These are phyloP conservation scores for Tor tambroides DNA, from an alignment of 2,113 vertebrate species.

Conservation along the genomic window DNA sequence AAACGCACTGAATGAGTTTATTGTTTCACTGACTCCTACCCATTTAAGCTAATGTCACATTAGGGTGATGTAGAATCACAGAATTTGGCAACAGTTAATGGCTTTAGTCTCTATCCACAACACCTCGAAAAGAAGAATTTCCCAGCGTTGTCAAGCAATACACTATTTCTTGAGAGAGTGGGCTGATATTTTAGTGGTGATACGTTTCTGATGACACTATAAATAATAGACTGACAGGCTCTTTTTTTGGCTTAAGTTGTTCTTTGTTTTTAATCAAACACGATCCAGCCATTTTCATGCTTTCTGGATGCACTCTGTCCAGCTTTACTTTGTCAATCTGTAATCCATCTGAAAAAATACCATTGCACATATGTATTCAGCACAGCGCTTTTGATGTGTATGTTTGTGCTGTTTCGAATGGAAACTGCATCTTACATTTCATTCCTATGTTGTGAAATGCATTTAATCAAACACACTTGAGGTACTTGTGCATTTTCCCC, in stretches of 20 bases:
- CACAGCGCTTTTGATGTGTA: not conserved
- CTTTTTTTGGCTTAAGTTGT: not conserved
- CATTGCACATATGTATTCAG: conserved; percentile 13
- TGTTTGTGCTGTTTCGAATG: not conserved
- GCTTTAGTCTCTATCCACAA: not conserved
- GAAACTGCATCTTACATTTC: conserved; percentile 1
- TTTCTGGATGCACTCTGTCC: conserved; percentile 3
- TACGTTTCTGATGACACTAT: not conserved
- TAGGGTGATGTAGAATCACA: conserved; percentile 3
- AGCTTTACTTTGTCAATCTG: conserved; percentile 14
- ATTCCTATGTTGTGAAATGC: conserved; percentile 14
- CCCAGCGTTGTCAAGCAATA: not conserved
- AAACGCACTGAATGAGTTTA: conserved; percentile 13
- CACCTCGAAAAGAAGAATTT: not conserved
- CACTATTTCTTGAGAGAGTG: not conserved
- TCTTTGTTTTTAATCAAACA: conserved; percentile 1
- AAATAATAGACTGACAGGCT: not conserved
- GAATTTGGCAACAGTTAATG: not conserved
- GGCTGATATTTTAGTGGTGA: not conserved
- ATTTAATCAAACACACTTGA: not conserved
- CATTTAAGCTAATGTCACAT: conserved; percentile 3
- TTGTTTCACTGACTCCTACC: conserved; percentile 45
- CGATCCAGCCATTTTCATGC: not conserved
- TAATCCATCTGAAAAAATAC: conserved; percentile 14
- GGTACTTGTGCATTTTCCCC: not conserved